These are phyloP conservation scores for Protomyctophum bolini DNA, from an alignment of 2,113 vertebrate genomes.

Conservation along the genomic window DNA sequence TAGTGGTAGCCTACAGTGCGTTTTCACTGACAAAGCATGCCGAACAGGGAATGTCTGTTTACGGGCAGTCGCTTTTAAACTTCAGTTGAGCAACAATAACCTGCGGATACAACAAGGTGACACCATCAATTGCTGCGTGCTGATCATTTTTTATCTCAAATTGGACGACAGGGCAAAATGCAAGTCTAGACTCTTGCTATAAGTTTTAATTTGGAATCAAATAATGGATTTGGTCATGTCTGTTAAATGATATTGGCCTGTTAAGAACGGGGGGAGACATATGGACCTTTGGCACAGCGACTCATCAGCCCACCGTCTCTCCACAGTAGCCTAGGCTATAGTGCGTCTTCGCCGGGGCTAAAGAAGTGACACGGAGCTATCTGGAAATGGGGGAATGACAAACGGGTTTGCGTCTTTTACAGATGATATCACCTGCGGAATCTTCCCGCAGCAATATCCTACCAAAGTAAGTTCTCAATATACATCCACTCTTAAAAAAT, in stretches of 20 bases:
- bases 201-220: not conserved
- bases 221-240: conserved; percentile 8
- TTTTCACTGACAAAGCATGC: conserved; percentile 30
- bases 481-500: not conserved
- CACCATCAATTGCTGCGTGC: no score
- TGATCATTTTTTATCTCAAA: conserved; percentile 16
- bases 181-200: no score
- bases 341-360: conserved; percentile 50
- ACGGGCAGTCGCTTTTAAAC: conserved; percentile 35
- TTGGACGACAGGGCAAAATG: not conserved
- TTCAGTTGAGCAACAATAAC: conserved; percentile 4
- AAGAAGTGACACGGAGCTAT: conserved; percentile 35
- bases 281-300: conserved; percentile 36
- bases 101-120: not conserved
- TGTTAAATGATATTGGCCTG: conserved; percentile 6
- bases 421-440: conserved; percentile 62
- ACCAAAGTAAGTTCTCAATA: conserved; percentile 59
- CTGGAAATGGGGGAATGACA: conserved; percentile 72
- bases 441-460: conserved; percentile 51
- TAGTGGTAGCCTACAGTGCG: conserved; percentile 18
- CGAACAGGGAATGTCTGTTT: conserved; percentile 30
- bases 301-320: conserved; percentile 19
- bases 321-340: not conserved
- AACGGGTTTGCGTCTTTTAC: conserved; percentile 50
- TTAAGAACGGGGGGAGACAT: conserved; percentile 10